Percentiles rank a stretch among this genome's conserved stretches.
These are phyloP conservation scores for Vannuccia rotundouncinata DNA, from an alignment of 2,888 invertebrate species.

Conservation along the genomic window DNA sequence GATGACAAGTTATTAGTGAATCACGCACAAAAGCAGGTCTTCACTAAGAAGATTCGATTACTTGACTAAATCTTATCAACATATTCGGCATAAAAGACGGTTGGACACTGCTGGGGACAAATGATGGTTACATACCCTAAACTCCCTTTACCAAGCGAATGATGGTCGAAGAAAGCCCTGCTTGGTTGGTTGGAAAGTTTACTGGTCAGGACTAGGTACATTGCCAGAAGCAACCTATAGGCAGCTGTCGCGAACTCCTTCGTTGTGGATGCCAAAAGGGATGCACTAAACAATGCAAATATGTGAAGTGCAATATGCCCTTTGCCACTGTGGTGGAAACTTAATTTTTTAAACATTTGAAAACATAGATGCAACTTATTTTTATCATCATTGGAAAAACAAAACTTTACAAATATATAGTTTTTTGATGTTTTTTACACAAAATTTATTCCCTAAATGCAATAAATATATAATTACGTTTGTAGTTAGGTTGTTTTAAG, in stretches of 20 bases:
- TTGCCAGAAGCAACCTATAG: not conserved
- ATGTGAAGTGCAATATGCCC: not conserved
- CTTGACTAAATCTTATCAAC: not conserved
- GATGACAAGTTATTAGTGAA: not conserved
- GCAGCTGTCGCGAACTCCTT: not conserved
- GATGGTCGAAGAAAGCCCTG: not conserved
- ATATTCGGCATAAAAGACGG: not conserved
- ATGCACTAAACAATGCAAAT: not conserved
- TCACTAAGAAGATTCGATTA: not conserved
- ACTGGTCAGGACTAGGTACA: not conserved
- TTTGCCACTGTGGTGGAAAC: slow-evolving; percentile 14
- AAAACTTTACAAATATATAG: not conserved
- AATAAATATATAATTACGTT: not conserved
- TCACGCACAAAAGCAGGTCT: not conserved
- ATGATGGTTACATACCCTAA: not conserved
- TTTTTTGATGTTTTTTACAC: not conserved
- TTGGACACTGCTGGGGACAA: not conserved
- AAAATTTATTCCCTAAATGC: not conserved
- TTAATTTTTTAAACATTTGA: not conserved
- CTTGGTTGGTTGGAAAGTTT: not conserved
- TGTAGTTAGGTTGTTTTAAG: not conserved
- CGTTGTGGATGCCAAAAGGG: slow-evolving; percentile 10
- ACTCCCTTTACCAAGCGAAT: not conserved
- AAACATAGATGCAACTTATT: not conserved
- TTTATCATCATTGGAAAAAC: not conserved